These are phyloP conservation scores for Meda fulgida DNA, from an alignment of 2,797 vertebrate species.

Conservation along the genomic window DNA sequence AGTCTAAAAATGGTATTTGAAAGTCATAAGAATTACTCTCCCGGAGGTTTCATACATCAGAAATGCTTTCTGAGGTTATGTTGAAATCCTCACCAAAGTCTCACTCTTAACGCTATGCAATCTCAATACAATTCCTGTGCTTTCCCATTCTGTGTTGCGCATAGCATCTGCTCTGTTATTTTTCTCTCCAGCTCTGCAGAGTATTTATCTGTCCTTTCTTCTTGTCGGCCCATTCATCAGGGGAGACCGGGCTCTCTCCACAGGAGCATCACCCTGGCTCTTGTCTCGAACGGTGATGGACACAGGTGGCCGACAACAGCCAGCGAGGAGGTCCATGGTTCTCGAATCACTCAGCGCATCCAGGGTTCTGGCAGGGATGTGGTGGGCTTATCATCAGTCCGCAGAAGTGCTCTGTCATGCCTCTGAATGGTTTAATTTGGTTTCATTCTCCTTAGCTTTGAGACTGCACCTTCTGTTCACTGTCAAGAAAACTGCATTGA, in stretches of 20 bases:
- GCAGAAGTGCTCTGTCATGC: conserved; percentile 78
- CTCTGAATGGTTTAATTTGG: conserved; percentile 76
- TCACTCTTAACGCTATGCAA: neutral
- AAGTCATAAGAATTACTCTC: neutral
- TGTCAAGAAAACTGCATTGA: conserved; percentile 36
- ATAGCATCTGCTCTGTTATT: conserved; percentile 17
- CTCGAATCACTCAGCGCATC: conserved; percentile 64
- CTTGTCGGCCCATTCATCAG: conserved; percentile 68
- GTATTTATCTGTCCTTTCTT: conserved; percentile 67
- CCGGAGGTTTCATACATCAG: neutral
- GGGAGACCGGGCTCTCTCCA: conserved; percentile 58
- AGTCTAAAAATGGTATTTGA: conserved; percentile 2
- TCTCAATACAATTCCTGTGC: conserved; percentile 17
- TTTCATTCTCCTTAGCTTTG: conserved; percentile 61
- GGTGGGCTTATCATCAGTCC: conserved; percentile 76
- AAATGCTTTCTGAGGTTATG: neutral
- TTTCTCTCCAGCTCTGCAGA: neutral
- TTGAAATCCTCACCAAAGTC: neutral
- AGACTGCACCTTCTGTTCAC: conserved; percentile 58
- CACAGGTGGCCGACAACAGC: conserved; percentile 72
- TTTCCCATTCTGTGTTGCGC: conserved; percentile 20
- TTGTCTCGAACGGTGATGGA: conserved; percentile 67
- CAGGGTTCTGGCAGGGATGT: conserved; percentile 68
- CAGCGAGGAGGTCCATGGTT: conserved; percentile 63
- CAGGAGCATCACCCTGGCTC: conserved; percentile 61